A percentile compares a stretch with the other conserved stretches of the same genome.
Evolutionary conservation across 2,888 invertebrate species (phyloP).

Genomic region (Lypha dubia): DNA sequence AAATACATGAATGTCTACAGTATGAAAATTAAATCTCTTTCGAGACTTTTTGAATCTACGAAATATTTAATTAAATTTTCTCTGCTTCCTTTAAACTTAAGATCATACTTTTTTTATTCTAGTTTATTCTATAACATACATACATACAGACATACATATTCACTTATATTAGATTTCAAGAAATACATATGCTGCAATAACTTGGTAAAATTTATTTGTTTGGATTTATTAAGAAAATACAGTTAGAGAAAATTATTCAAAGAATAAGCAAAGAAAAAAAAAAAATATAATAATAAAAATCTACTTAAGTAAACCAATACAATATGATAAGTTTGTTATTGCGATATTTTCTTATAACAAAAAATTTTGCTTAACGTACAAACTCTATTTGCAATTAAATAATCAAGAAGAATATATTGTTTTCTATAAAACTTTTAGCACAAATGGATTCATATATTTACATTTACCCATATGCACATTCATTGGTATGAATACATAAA

Average conservation of each 20-base stretch:
- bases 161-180: not conserved
- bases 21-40: constrained; percentile 7
- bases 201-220: constrained; percentile 11
- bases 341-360: constrained; percentile 29
- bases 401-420: constrained; percentile 21
- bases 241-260: constrained; percentile 29
- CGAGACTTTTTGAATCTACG: constrained; percentile 12
- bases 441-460: not conserved
- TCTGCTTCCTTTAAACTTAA: not conserved
- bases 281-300: too few species aligned
- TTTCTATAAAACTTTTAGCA: not conserved
- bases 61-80: constrained; percentile 45
- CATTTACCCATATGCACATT: not conserved
- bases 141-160: not conserved
- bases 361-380: constrained; percentile 4
- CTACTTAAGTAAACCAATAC: constrained; percentile 17
- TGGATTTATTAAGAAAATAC: constrained; percentile 14
- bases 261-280: too few species aligned
- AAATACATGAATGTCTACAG: not conserved
- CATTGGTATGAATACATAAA: not conserved
- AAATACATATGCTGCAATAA: not conserved
- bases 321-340: constrained; percentile 44
- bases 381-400: constrained; percentile 9
- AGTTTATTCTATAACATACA: too few species aligned
- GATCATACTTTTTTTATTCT: not conserved